A percentile compares a stretch with the other conserved stretches of the same genome.
Evolutionary conservation across 92 coral and sea anemone genomes (phyloP).

Genomic region (Isaurus tuberculatus): DNA sequence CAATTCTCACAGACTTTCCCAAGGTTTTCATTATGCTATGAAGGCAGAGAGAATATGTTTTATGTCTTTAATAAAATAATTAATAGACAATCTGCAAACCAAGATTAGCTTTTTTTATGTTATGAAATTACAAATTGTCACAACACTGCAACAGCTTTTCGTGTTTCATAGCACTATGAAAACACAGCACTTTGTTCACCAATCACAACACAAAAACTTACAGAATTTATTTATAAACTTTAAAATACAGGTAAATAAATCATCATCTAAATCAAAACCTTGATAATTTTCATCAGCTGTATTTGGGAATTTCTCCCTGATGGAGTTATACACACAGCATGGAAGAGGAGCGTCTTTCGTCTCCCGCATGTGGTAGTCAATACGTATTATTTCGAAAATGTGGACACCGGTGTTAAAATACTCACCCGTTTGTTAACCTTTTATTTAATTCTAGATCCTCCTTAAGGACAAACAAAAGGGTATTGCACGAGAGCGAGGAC

Average conservation of each 20-base stretch:
- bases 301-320: constrained; percentile 22
- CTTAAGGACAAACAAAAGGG: too few relatives aligned
- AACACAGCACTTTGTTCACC: constrained; percentile 18
- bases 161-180: constrained; percentile 17
- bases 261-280: constrained; percentile 23
- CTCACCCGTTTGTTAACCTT: too few relatives aligned
- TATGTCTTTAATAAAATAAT: constrained; percentile 10
- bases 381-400: too few relatives aligned
- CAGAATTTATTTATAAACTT: constrained; percentile 5
- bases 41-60: constrained; percentile 16
- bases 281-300: constrained; percentile 14
- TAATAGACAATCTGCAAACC: constrained; percentile 5
- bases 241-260: constrained; percentile 18
- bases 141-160: constrained; percentile 18
- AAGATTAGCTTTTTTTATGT: not conserved
- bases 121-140: constrained; percentile 15
- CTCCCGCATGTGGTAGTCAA: too few relatives aligned
- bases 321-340: not conserved
- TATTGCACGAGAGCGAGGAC: too few relatives aligned
- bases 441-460: too few relatives aligned
- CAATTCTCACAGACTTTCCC: constrained; percentile 19
- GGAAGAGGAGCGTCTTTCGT: too few relatives aligned
- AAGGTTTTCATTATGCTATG: constrained; percentile 24
- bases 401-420: too few relatives aligned
- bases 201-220: constrained; percentile 15